Evolutionary conservation across 1,140 invertebrate genomes (phyloP).

Genomic region (Cyclargus thomasi): DNA sequence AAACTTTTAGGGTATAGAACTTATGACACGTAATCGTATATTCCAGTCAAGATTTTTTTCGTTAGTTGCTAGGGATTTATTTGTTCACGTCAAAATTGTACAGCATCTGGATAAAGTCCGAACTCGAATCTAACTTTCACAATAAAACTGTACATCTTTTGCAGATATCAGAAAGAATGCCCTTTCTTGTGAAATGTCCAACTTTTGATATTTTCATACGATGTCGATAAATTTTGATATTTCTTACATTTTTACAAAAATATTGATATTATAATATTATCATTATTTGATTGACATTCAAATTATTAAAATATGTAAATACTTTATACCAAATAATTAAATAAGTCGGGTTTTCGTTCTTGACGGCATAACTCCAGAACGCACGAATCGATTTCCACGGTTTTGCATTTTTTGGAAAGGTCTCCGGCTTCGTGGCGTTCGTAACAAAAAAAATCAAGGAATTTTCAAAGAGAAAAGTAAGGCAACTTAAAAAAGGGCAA

Average conservation of each 20-base stretch:
- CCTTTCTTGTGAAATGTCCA: neutral
- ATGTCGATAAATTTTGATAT: neutral
- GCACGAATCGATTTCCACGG: no score
- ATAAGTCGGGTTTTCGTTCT: no score
- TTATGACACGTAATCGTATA: conserved; percentile 74
- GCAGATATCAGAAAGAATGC: conserved; percentile 13
- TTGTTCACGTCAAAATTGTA: conserved; percentile 23
- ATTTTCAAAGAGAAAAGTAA: no score
- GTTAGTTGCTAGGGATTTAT: conserved; percentile 25
- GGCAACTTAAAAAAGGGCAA: no score
- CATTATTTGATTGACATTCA: no score
- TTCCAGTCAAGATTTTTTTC: conserved; percentile 48
- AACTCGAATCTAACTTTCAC: conserved; percentile 23
- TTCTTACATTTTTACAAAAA: neutral
- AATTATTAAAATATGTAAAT: no score
- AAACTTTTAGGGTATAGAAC: conserved; percentile 72
- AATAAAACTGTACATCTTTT: conserved; percentile 20
- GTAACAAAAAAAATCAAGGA: no score
- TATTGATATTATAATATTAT: no score
- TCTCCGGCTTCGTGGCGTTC: no score
- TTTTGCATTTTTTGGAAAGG: no score
- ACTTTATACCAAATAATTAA: no score
- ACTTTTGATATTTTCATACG: neutral
- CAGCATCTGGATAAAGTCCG: conserved; percentile 22
- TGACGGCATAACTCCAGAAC: no score